Evolutionary conservation across 2,113 vertebrate genomes (phyloP).

Genomic region (Toxostoma redivivum): DNA sequence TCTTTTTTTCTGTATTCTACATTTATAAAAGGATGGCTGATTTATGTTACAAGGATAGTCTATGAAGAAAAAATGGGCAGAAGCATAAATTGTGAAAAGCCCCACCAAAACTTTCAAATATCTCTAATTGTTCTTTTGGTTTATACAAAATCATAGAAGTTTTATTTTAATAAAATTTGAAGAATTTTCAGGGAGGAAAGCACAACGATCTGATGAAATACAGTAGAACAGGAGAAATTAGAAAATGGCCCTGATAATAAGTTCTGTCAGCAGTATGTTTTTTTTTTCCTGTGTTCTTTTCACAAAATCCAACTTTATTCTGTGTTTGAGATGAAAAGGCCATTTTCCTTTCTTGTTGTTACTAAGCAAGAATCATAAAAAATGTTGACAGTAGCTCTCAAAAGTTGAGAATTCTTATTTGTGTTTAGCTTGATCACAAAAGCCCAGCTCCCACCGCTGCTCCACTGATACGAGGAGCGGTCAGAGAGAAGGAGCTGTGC

Average conservation of each 20-base stretch:
- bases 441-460: not conserved
- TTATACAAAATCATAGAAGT: not conserved
- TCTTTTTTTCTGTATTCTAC: not conserved
- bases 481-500: not conserved
- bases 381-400: not conserved
- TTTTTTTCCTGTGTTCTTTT: not conserved
- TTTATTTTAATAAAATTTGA: not conserved
- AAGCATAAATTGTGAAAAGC: not conserved
- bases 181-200: not conserved
- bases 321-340: not conserved
- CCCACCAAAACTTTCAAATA: not conserved
- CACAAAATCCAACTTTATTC: not conserved
- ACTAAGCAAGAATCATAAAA: not conserved
- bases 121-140: not conserved
- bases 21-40: not conserved
- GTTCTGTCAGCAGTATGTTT: not conserved
- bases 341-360: not conserved
- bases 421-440: not conserved
- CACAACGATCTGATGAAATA: not conserved
- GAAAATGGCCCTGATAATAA: not conserved
- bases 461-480: not conserved
- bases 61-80: not conserved
- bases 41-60: not conserved
- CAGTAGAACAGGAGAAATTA: not conserved
- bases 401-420: not conserved